Evolutionary conservation across 2,797 vertebrate species (phyloP), one percentile per base, ranked within the genome.

Genomic region (Acanthurus lineatus): DNA sequence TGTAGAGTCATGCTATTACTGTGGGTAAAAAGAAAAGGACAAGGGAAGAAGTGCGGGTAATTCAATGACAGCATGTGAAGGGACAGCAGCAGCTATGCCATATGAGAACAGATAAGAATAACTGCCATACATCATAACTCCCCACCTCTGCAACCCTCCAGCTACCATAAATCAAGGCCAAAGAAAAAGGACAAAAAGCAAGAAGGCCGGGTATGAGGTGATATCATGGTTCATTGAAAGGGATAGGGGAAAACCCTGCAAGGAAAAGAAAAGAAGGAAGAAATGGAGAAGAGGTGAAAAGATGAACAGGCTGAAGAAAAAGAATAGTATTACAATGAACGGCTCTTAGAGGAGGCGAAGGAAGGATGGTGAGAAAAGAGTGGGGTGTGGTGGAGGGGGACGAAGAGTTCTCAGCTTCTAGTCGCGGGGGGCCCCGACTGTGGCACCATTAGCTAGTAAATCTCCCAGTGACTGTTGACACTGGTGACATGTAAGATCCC

Each of bases 101-200:
- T 91, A 85, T 94, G 91, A 91, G 91, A 83, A 65, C 79, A 74
- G 93, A 93, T 92, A 94, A 94, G 92, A 95, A 95, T 96, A 95
- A 92, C 91, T 54, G 17, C 88, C 84, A 87, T 93, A 88, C 83
- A 94, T 94, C 91, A 93, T 89, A 86, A 86, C 74, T 76, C 76
- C 57, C 57, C 79, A 54, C 76, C 80, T 83, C 66, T 71, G 63
- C 77, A 82, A 77, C 73, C 84, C 60, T 68, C 54, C 70, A 86
- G 77, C 57, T 9, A 48, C 35, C 79, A 88, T 91, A 88, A 89
- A 91, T 93, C 86, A 87, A 69, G 44, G 40, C 69, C 58, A 22
- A 69, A 79, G 73, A 78, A 85, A 86, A 80, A 74, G 65, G 48
- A 61, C 64, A 73, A 77, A 82, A 80, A 75, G 49, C 73, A 59